Base-by-base conservation (phyloP, 1,140 invertebrate species). In the Anastrepha obliqua region DNA sequence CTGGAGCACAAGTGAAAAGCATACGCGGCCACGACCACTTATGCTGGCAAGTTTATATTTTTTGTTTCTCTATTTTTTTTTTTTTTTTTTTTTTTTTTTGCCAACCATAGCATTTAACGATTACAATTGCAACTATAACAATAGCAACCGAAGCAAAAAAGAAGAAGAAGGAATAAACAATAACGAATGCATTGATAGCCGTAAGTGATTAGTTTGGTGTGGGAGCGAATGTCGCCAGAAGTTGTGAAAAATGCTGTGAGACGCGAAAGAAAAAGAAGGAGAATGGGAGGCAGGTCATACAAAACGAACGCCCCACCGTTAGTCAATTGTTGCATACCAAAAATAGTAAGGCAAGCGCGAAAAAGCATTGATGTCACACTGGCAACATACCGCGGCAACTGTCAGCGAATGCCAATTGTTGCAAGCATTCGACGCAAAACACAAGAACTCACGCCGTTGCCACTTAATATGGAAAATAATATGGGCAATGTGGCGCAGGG, bases 361-460 rank as follows among this genome's bases (percentile, higher is more conserved):
- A 81, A 81, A 55, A 81, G 9, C 74, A 55, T 81, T 29, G 47
- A 20, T 55, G 47, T 81, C 74, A 81, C 47, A 81, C 47, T 55
- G 6, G 74, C 47, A 81, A 81, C 74, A 58, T 47, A 47, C 74
- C 8, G 47, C 55, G 74, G 74, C 74, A 81, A 81, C 74, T 51
- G 74, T 81, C 17, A 51, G 74, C n/a, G 74, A 55, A 58, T 81
- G 74, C 42, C 74, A 81, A 81, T 81, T 81, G 74, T 81, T 51
- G 74, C 44, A 74, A 44, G 5, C 11, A 11, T 74, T 81, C 2
- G 6, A 11, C 47, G 55, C 47, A 81, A 81, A 81, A 51, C 39
- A 47, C 11, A 74, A 74, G 47, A 74, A 81, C 17, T 55, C 11
- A 74, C 70, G 13, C 17, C 44, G 15, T 15, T 74, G 74, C 20